These are phyloP conservation scores for Podarcis muralis DNA, from an alignment of 2,113 vertebrate species.

Conservation along the genomic window DNA sequence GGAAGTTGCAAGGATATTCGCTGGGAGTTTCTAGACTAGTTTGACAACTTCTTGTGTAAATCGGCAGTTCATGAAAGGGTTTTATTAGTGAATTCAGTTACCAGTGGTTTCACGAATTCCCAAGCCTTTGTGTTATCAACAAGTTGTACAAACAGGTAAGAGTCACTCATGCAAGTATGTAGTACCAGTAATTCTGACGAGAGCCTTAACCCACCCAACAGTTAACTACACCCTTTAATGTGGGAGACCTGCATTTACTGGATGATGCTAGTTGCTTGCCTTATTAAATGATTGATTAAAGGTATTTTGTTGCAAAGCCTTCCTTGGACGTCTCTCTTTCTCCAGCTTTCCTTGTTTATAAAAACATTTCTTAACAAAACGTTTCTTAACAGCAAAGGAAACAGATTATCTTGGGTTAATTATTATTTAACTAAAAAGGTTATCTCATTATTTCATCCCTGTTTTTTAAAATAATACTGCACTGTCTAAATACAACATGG, in stretches of 20 bases:
- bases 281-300: slow-evolving; percentile 25
- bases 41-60: background rate
- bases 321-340: background rate
- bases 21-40: background rate
- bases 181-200: background rate
- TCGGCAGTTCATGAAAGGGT: background rate
- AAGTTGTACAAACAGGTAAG: background rate
- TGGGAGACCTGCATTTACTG: background rate
- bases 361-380: background rate
- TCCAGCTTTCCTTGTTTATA: background rate
- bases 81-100: background rate
- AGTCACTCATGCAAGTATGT: background rate
- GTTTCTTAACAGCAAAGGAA: background rate
- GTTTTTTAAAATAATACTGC: background rate
- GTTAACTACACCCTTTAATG: background rate
- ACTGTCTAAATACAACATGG: background rate
- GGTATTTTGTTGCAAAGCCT: slow-evolving; percentile 5
- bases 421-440: background rate
- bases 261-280: background rate
- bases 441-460: background rate
- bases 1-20: too few relatives aligned
- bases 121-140: background rate
- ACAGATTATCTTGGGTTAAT: slow-evolving; percentile 28
- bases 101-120: background rate
- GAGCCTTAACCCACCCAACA: background rate